A percentile compares a stretch with the other conserved stretches of the same genome.
Conservation (phyloP, 2,888 invertebrate species). For the Sepioteuthis lessoniana region DNA sequence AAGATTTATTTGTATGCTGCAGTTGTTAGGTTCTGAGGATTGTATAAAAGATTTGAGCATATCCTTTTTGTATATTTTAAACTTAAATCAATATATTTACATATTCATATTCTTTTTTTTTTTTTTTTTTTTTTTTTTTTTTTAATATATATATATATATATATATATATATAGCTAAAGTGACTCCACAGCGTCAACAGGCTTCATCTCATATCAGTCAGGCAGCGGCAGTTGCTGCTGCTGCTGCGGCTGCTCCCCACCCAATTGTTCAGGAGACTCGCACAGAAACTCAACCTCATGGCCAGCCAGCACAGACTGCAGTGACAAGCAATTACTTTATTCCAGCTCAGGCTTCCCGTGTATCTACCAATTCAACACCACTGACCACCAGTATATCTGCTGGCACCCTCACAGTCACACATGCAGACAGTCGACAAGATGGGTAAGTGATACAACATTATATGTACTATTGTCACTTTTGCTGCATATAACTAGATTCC, state of each 20-base stretch:
- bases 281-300: constrained; percentile 25
- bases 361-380: constrained; percentile 54
- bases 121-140: neutral
- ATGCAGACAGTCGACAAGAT: constrained; percentile 47
- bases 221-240: constrained; percentile 51
- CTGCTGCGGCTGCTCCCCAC: constrained; percentile 48
- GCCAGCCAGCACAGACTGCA: constrained; percentile 41
- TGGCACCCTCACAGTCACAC: constrained; percentile 38
- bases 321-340: constrained; percentile 44
- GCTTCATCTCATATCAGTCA: constrained; percentile 52
- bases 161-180: constrained; percentile 69
- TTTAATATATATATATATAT: too few relatives aligned
- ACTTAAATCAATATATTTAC: too few relatives aligned
- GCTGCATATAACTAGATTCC: too few relatives aligned
- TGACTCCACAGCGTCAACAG: constrained; percentile 66
- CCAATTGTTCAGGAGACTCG: constrained; percentile 39
- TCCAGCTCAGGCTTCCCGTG: constrained; percentile 51
- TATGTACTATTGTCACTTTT: neutral
- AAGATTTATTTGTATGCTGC: neutral
- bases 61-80: too few relatives aligned
- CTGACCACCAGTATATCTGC: constrained; percentile 50
- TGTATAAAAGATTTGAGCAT: neutral
- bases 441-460: constrained; percentile 44
- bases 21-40: neutral
- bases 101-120: neutral